These are phyloP conservation scores for Pseudochirops corinnae DNA, from an alignment of 2,797 vertebrate species.

Conservation along the genomic window DNA sequence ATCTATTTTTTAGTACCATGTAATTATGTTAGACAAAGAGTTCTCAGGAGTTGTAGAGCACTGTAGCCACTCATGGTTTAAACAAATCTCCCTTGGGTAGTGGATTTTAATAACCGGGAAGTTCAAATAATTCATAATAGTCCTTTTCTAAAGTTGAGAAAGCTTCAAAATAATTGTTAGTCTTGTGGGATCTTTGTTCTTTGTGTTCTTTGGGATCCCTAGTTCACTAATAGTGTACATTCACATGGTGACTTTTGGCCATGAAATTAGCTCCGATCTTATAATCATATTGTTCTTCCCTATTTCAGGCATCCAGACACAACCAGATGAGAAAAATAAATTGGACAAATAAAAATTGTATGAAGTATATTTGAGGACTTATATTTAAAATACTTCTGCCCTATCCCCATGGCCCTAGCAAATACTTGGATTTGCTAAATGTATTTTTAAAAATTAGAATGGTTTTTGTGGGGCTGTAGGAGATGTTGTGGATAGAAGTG, in stretches of 20 bases:
- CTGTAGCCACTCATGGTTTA: conserved; percentile 66
- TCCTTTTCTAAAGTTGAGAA: conserved; percentile 55
- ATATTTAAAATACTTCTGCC: conserved; percentile 53
- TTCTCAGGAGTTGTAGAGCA: conserved; percentile 68
- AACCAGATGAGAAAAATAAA: conserved; percentile 49
- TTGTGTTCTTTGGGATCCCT: conserved; percentile 50
- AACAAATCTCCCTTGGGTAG: conserved; percentile 60
- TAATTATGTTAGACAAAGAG: conserved; percentile 81
- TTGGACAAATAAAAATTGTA: conserved; percentile 55
- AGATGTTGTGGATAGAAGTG: conserved; percentile 79
- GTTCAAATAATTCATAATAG: conserved; percentile 68
- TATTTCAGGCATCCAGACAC: conserved; percentile 67
- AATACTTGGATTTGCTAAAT: conserved; percentile 73
- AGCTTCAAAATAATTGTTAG: conserved; percentile 71
- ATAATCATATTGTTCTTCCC: conserved; percentile 52
- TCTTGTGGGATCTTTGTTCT: neutral
- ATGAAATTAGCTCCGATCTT: conserved; percentile 17
- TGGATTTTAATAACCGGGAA: conserved; percentile 75
- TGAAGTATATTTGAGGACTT: conserved; percentile 53
- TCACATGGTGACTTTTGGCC: conserved; percentile 43
- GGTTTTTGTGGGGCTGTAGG: conserved; percentile 68
- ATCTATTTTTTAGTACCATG: conserved; percentile 62
- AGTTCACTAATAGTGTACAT: conserved; percentile 24
- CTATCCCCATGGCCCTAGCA: neutral
- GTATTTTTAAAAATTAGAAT: conserved; percentile 75